Evolutionary conservation across 2,888 invertebrate species (phyloP).

Genomic region (Cynaeus angustus): DNA sequence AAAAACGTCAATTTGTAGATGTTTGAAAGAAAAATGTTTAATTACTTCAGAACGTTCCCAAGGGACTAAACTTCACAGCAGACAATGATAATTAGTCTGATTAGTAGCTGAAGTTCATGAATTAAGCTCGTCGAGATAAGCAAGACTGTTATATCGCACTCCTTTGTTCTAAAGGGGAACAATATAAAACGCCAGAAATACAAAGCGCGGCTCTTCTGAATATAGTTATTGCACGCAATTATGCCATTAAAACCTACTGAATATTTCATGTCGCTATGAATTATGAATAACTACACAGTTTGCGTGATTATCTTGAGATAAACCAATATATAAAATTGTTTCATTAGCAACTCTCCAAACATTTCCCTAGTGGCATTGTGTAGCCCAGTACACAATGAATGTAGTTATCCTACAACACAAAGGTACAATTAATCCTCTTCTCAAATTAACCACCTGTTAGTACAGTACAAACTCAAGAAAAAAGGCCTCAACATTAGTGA

Average conservation of each 20-base stretch:
- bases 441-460: constrained; percentile 9
- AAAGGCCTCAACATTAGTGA: neutral
- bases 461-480: neutral
- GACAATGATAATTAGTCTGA: constrained; percentile 29
- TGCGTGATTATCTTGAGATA: constrained; percentile 37
- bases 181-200: constrained; percentile 33
- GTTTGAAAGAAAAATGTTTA: no score
- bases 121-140: constrained; percentile 26
- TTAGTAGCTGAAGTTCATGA: constrained; percentile 20
- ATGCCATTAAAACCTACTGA: constrained; percentile 49
- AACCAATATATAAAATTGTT: constrained; percentile 35
- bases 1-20: no score
- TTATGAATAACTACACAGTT: constrained; percentile 47
- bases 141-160: constrained; percentile 6
- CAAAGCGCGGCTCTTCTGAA: constrained; percentile 34
- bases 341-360: constrained; percentile 33
- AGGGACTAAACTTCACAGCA: neutral
- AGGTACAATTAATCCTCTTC: constrained; percentile 1
- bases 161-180: constrained; percentile 24
- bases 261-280: constrained; percentile 47
- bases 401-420: constrained; percentile 4
- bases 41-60: no score
- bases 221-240: constrained; percentile 45
- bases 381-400: constrained; percentile 1
- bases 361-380: neutral